Base-by-base conservation (phyloP, 2,888 invertebrate species). In the Meteorus cinctellus region DNA sequence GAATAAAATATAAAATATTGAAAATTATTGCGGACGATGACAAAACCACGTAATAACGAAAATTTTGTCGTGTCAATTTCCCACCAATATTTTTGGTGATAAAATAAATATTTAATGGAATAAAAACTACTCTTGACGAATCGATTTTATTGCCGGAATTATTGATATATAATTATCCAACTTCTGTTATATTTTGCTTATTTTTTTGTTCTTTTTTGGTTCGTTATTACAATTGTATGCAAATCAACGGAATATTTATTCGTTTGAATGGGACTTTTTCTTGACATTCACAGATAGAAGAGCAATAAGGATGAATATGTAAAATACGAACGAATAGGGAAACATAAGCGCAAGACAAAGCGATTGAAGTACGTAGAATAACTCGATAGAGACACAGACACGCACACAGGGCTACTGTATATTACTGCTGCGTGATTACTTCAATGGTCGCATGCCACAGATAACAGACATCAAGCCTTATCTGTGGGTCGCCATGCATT, bases 381-480 rank as follows among this genome's bases (percentile, higher is more conserved):
- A 70, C 65, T 77, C 75, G 72, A 80, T 76, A 69, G 2, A 48
- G 2, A 55, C 19, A 8, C n/a, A 19, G 8, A 55, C 8, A 55
- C 19, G n/a, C 10, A 55, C 55, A 55, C 19, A 19, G 36, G 45
- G 55, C 78, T 70, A 77, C 45, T 68, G 48, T 62, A 60, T 79
- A 80, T 80, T 78, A 78, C 76, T 59, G 65, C 70, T 76, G 77
- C 74, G 75, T 78, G 82, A 79, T 80, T 80, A 79, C 80, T 81
- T 78, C 81, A 77, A 82, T 77, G 76, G 77, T 77, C 81, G 77
- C 75, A 75, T 81, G 81, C 78, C 77, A 80, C 75, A 81, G 84
- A 85, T 85, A 85, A 55, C 19, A 84, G 82, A 67, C 19, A 6
- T 34, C 77, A 75, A 62, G 74, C 80, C 82, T 84, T 84, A 84